Evolutionary conservation across 1,140 invertebrate genomes (phyloP), one percentile per base, ranked within the genome.

Genomic region (Trachymyrmex septentrionalis): DNA sequence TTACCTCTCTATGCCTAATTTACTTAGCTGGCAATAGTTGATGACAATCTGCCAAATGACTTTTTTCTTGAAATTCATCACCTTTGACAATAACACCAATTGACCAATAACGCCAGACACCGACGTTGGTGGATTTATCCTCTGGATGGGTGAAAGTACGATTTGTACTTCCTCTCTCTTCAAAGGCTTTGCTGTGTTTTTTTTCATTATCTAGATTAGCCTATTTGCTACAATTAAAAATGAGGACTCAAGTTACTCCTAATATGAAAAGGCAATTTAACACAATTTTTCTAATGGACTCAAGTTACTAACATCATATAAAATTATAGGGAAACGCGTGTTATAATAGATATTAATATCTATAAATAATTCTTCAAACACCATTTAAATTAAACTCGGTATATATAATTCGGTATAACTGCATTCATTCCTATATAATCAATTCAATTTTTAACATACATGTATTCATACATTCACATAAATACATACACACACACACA

Each of bases 131-230:
- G 53, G 67, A 90, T 24, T 85, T 81, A 76, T 89, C 86, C 88
- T 87, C 81, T 48, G 73, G 73, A 76, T 44, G 44, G 75, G 1
- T 57, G 72, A 90, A 90, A 90, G 88, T 90, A 90, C 75, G 57
- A 90, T 77, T 82, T 59, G 80, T 90, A 90, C 88, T 87, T 90
- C 86, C 80, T 75, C 86, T 91, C 72, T 91, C 87, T 82, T 89
- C 87, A 67, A 84, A 91, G 90, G 91, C 86, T 87, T 91, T 91
- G 90, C 90, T 91, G 90, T 91, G 87, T 91, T 89, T 91, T 90
- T 90, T 91, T 91, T 91, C 90, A 91, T 91, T 91, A 91, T 91
- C 90, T 91, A 91, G 90, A 91, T 91, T 91, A 91, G 90, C 81
- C 90, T 91, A 91, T 91, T 89, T 91, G 87, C 90, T 91, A 91